Evolutionary conservation across 2,797 vertebrate species (phyloP).

Genomic region (Numenius phaeopus): DNA sequence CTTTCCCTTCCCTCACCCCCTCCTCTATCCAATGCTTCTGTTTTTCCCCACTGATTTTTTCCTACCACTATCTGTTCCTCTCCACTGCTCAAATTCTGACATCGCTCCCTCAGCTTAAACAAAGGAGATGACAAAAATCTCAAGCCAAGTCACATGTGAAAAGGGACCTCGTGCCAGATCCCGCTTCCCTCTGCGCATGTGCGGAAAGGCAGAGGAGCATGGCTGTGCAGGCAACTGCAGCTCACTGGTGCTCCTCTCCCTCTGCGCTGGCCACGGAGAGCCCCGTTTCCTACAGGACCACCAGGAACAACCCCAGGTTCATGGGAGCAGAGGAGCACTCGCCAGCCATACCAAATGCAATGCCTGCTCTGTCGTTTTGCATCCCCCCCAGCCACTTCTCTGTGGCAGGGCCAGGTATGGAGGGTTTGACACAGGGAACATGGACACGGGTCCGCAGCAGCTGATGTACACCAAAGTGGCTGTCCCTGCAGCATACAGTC

Average conservation of each 20-base stretch:
- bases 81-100: not conserved
- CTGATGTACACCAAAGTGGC: accelerated
- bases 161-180: not conserved
- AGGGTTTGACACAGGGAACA: not conserved
- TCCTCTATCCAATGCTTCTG: not conserved
- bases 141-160: not conserved
- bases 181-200: not conserved
- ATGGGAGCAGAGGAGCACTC: accelerated
- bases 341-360: not conserved
- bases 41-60: conserved; percentile 31
- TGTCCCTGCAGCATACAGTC: not conserved
- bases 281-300: not conserved
- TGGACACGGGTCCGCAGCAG: not conserved
- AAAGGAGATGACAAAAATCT: not conserved
- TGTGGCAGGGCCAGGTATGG: not conserved
- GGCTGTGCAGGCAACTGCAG: not conserved
- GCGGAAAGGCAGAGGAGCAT: not conserved
- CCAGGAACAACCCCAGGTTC: not conserved
- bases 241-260: not conserved
- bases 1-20: not conserved
- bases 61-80: not conserved
- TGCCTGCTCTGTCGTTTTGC: not conserved
- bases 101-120: not conserved
- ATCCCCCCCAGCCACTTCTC: not conserved
- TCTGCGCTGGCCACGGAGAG: accelerated